These are phyloP conservation scores for Mastomys coucha DNA, from an alignment of 2,113 vertebrate genomes.

Conservation along the genomic window DNA sequence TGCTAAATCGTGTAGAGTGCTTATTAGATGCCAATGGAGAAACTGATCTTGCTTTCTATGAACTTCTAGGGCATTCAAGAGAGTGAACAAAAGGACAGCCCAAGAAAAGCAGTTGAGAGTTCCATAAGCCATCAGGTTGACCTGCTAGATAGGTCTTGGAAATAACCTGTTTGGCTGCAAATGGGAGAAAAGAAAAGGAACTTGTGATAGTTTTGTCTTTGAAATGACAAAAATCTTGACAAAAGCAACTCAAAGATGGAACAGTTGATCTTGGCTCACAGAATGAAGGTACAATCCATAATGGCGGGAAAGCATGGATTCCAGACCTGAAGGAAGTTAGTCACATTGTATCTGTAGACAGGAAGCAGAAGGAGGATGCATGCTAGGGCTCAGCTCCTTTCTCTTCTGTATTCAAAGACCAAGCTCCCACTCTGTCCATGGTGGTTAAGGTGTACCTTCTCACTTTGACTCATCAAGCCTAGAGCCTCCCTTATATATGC, in stretches of 20 bases:
- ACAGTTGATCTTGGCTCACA: neutral
- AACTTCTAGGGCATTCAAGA: fast-evolving
- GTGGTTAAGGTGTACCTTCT: neutral
- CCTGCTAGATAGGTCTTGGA: fast-evolving
- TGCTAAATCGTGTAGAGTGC: neutral
- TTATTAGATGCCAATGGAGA: fast-evolving
- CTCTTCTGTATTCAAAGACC: neutral
- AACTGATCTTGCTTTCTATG: neutral
- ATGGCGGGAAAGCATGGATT: neutral
- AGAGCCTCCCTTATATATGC: neutral
- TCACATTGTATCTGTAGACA: neutral
- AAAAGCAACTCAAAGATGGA: neutral
- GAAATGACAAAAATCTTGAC: neutral
- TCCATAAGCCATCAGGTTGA: fast-evolving
- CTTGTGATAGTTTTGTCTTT: neutral
- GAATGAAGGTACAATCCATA: no score
- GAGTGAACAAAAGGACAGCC: no score
- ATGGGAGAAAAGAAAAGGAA: neutral
- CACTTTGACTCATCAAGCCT: neutral
- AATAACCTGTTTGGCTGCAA: neutral
- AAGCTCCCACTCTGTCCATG: neutral
- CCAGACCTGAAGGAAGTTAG: neutral
- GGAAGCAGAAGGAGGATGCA: neutral
- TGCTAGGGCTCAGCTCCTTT: neutral
- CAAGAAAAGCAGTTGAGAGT: neutral